Percentiles rank a stretch among this genome's conserved stretches.
These are phyloP conservation scores for Ptyas mucosa DNA, from an alignment of 2,113 vertebrate species.

Conservation along the genomic window DNA sequence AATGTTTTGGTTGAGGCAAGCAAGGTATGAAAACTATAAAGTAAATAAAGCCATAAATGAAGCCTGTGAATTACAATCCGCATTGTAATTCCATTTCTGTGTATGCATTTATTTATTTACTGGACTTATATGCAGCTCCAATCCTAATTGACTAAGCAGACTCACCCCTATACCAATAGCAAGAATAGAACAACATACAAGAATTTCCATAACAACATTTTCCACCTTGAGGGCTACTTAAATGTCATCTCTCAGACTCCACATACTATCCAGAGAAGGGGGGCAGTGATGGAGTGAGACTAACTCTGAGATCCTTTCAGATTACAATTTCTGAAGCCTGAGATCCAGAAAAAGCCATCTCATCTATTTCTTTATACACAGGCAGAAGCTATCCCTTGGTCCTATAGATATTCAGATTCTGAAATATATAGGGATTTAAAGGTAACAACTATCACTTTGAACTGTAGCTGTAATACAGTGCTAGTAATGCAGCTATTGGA, in stretches of 20 bases:
- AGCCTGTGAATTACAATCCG: not conserved
- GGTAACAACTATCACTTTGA: not conserved
- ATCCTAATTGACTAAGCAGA: not conserved
- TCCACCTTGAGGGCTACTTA: not conserved
- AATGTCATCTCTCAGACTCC: not conserved
- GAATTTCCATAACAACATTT: not conserved
- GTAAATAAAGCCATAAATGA: not conserved
- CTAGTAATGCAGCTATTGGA: not conserved
- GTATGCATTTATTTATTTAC: not conserved
- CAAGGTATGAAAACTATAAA: not conserved
- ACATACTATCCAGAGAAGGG: not conserved
- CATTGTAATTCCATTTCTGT: not conserved
- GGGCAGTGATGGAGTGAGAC: not conserved
- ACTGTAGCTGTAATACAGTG: not conserved
- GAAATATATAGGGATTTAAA: not conserved
- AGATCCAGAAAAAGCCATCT: not conserved
- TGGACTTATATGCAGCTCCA: not conserved
- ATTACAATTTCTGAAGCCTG: not conserved
- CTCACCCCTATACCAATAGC: not conserved
- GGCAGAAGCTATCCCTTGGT: not conserved
- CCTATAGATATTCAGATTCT: not conserved
- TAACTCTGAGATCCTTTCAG: not conserved
- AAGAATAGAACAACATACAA: not conserved
- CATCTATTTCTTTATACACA: not conserved
- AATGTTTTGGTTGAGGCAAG: not conserved